Evolutionary conservation across 2,797 vertebrate species (phyloP).

Genomic region (Peromyscus melanophrys): DNA sequence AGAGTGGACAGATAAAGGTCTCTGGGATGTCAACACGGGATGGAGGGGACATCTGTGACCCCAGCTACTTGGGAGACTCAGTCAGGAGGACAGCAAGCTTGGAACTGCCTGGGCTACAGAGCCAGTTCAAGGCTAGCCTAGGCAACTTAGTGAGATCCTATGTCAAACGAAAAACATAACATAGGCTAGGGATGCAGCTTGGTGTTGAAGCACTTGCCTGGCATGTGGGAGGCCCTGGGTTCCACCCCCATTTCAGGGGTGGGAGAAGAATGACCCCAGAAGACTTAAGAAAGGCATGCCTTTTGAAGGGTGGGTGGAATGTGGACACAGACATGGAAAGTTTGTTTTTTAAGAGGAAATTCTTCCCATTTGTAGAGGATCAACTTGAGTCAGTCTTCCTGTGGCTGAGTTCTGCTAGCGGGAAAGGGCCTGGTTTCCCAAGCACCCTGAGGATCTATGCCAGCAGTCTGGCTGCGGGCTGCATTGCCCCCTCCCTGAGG

Average conservation of each 20-base stretch:
- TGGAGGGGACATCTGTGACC: not conserved
- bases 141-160: not conserved
- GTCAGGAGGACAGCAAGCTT: not conserved
- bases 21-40: not conserved
- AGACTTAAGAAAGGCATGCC: conserved; percentile 6
- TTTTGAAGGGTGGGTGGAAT: conserved; percentile 52
- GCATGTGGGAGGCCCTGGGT: not conserved
- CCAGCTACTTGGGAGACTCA: not conserved
- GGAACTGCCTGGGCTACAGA: not conserved
- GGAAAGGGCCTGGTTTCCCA: conserved; percentile 18
- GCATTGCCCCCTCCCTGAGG: not conserved
- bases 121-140: not conserved
- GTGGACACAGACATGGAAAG: conserved; percentile 23
- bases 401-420: conserved; percentile 12
- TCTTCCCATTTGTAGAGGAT: conserved; percentile 77
- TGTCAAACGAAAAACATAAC: not conserved
- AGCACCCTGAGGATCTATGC: not conserved
- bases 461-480: not conserved
- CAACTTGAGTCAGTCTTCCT: conserved; percentile 60
- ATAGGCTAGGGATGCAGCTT: not conserved
- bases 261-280: not conserved
- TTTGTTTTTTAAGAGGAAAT: conserved; percentile 71
- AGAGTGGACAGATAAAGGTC: not conserved
- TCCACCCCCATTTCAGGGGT: not conserved
- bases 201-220: not conserved